Base-by-base conservation (phyloP, 2,797 vertebrate species). In the Morus bassanus region DNA sequence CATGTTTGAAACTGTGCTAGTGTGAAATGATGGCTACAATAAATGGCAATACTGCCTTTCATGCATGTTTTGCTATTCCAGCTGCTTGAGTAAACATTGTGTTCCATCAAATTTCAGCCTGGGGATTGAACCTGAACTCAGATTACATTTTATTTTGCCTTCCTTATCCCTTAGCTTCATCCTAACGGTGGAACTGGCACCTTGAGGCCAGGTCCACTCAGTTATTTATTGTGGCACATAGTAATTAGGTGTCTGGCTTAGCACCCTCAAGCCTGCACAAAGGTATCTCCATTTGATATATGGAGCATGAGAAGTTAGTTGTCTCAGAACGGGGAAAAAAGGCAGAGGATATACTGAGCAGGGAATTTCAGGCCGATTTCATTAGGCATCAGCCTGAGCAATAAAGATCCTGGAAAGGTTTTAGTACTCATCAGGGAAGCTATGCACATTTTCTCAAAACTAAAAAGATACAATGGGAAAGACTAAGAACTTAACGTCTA, bases 351-450 rank as follows among this genome's bases (percentile, higher is more conserved):
- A 54, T 59, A 65, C 46, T 6, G 70, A 76, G 59, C 5, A 4
- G 70, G 70, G 91, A 79, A 48, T 84, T 95, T 72, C 54, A 92
- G 67, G 63, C 73, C 93, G 91, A 59, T 91, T 86, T 94, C 46
- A 95, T 91, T 79, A 70, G 78, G 78, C 18, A 5, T 60, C 87
- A 68, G 45, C 39, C 67, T 39, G 13, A 63, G 73, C 73, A 82
- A 35, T 91, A 88, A 93, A 70, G 73, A 88, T 67, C 39, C 41
- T 68, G n/a, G 69, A 33, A 88, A 78, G 45, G 28, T 75, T 95
- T 95, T 93, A 92, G 45, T 92, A 4, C 76, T 35, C 68, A 54
- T 75, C 35, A 31, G 76, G 82, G 89, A 73, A 84, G 61, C 72
- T 78, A 72, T 19, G 30, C 43, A n/a, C 54, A 27, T 85, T 88